A percentile compares a stretch with the other conserved stretches of the same genome.
Evolutionary conservation across 2,113 vertebrate genomes (phyloP).

Genomic region (Monopterus albus): DNA sequence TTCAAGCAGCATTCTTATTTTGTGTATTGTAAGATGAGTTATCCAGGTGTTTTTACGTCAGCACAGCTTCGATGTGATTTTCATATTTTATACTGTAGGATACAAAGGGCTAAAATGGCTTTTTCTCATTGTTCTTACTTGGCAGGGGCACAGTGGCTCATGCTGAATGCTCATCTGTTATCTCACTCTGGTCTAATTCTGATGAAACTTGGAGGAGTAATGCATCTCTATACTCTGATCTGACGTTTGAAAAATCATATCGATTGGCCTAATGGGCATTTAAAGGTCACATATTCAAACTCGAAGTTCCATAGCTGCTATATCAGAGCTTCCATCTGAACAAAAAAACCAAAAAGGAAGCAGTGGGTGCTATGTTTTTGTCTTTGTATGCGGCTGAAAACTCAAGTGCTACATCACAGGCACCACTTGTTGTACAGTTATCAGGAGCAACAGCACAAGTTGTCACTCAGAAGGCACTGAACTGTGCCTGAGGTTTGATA

Average conservation of each 20-base stretch:
- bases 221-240: constrained; percentile 24
- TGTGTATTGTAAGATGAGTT: neutral
- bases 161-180: constrained; percentile 20
- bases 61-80: neutral
- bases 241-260: constrained; percentile 54
- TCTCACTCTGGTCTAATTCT: constrained; percentile 46
- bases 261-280: constrained; percentile 45
- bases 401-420: too few species aligned
- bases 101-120: constrained; percentile 10
- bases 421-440: too few species aligned
- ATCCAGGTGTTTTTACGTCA: neutral
- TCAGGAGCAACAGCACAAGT: too few species aligned
- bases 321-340: neutral
- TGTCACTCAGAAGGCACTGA: too few species aligned
- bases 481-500: too few species aligned
- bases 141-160: constrained; percentile 18
- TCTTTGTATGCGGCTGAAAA: too few species aligned
- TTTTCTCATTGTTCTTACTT: constrained; percentile 10
- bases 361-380: too few species aligned
- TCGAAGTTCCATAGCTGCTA: neutral
- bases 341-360: neutral
- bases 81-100: neutral
- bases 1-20: neutral
- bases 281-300: constrained; percentile 55
- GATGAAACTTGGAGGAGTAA: constrained; percentile 37